Conservation (phyloP, 2,888 invertebrate genomes). For the Muschampia plurimacula region DNA sequence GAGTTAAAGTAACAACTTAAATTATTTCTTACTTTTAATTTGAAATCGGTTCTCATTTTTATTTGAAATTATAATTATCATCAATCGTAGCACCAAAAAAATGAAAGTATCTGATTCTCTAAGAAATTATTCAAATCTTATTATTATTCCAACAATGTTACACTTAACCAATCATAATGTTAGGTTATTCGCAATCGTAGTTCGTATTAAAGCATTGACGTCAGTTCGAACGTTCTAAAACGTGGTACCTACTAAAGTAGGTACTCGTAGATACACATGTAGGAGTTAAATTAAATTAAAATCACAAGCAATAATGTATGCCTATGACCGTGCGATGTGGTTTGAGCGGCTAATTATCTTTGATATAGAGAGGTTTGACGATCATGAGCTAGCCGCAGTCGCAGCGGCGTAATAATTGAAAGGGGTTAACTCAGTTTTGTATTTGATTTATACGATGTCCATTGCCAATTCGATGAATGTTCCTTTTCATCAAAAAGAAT, state of each 20-base stretch:
- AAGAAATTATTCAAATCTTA: no score
- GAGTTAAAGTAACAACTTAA: no score
- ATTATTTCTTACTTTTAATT: no score
- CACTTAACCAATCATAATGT: no score
- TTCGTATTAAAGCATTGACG: neutral
- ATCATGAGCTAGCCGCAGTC: slow-evolving; percentile 1
- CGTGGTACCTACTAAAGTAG: neutral
- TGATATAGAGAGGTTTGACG: slow-evolving; percentile 35
- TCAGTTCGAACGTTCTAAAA: neutral
- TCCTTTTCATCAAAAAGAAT: slow-evolving; percentile 6
- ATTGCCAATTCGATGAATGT: slow-evolving; percentile 8
- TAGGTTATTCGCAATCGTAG: neutral
- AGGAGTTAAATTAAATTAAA: neutral
- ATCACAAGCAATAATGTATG: slow-evolving; percentile 17
- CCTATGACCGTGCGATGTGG: slow-evolving; percentile 23
- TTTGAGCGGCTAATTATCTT: slow-evolving; percentile 26
- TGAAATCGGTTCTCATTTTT: no score
- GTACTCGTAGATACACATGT: neutral
- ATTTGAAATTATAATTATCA: no score
- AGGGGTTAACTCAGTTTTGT: slow-evolving; percentile 29
- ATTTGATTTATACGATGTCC: slow-evolving; percentile 16
- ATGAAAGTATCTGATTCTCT: no score
- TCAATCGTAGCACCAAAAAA: no score
- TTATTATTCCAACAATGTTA: no score
- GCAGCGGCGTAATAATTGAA: slow-evolving; percentile 32